Base-by-base conservation (phyloP, 1,140 invertebrate species). In the Reticulitermes speratus region DNA sequence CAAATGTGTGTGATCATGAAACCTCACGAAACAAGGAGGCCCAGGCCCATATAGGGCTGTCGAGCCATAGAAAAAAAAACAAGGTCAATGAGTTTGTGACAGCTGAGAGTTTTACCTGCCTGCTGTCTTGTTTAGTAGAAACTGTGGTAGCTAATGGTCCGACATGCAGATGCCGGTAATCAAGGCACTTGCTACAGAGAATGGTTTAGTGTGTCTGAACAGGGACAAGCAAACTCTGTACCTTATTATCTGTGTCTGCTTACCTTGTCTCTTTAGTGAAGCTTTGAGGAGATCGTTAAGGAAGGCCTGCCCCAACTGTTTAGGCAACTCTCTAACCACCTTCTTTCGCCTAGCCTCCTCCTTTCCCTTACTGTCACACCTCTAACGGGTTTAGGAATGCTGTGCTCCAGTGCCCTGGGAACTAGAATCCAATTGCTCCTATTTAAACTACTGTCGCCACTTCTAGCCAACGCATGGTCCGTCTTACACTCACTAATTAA, bases 231-330 rank as follows among this genome's bases (percentile, higher is more conserved):
- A 75, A 75, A 30, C 65, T 75, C n/a, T 30, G 65, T 75, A 75
- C 65, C 65, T 75, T 30, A 30, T 65, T 75, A 75, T 75, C 65
- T 30, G 7, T 30, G 65, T 75, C 65, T 75, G 25, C 65, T 75
- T 75, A 75, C 65, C 65, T 75, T 75, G 65, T 75, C 65, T 75
- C 25, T 75, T 75, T 30, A 75, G 65, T 75, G 65, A 75, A 30
- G 65, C 65, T 75, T 75, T 75, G 65, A 75, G n/a, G 65, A 8
- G 25, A 19, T 75, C 65, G n/a, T 75, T 75, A 75, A 75, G 65
- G 65, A 75, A 25, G 25, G 65, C 65, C 65, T 75, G n/a, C 65
- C 65, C 12, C 25, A 8, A n/a, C 65, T 75, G 65, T 25, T n/a
- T 75, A 75, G 7, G 65, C 65, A 75, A 75, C 65, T 25, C n/a